Base-by-base conservation (phyloP, 1,140 invertebrate species). In the Scaptomyza graminum region DNA sequence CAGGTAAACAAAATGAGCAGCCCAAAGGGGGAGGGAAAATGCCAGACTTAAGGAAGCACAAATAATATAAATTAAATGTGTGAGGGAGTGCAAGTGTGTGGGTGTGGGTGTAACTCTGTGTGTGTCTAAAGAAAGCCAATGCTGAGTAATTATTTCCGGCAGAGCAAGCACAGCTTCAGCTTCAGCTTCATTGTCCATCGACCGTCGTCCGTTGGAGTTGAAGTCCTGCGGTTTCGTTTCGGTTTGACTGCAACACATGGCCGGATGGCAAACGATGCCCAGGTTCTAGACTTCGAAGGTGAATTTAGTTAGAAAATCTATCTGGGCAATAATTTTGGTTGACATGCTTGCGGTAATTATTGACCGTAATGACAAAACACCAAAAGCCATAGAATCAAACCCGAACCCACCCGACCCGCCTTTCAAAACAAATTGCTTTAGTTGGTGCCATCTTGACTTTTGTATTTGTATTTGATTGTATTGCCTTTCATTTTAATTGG, bases 31-130 rank as follows among this genome's bases (percentile, higher is more conserved):
- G 25, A 43, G 43, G 25, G 44, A 37, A 76, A 76, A 76, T 68
- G 69, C 47, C 77, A 71, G 78, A 81, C 74, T 87, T 81, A 87
- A 76, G 82, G 78, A 78, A 88, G 83, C 78, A 72, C 83, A 82
- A 82, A 88, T 88, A 88, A 87, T 88, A 87, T 87, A 87, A 87
- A 87, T 87, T 87, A 88, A 88, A 87, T 87, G 72, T 76, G 72
- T 64, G 46, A 55, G 51, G 11, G 31, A n/a, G 25, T 18, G 2
- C 2, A 0, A 3, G 18, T 49, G 34, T 5, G 47, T 11, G 28
- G 0, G 37, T 25, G 41, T 2, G 25, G 11, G 44, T 13, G 15
- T n/a, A n/a, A n/a, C n/a, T n/a, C n/a, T n/a, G n/a, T 9, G 62
- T 37, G 54, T 31, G 39, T 47, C 61, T 51, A 75, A 82, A 87